phyloP scores from a whole-genome alignment of 2,797 vertebrate genomes.

The Antrozous pallidus region DNA sequence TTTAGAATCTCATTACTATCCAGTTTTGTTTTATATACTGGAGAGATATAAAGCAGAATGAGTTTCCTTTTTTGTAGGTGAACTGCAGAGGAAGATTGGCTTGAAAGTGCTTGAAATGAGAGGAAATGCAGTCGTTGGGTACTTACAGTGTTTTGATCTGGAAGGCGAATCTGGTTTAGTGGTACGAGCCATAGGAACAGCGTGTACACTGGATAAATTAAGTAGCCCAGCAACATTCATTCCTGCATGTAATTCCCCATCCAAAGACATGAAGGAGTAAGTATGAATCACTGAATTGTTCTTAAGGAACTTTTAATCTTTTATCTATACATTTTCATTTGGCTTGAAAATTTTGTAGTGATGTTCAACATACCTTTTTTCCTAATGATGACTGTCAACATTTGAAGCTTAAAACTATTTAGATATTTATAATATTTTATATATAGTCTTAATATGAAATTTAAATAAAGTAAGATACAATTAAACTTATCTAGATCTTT shows the following conservation, averaged over 20 bases:
- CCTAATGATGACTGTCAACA: neutral
- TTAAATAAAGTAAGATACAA: slow-evolving; percentile 17
- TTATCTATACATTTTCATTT: slow-evolving; percentile 64
- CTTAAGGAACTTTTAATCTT: slow-evolving; percentile 61
- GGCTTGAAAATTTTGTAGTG: slow-evolving; percentile 71
- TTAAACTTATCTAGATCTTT: slow-evolving; percentile 8
- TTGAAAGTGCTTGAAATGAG: slow-evolving; percentile 99
- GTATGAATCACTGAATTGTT: slow-evolving; percentile 83
- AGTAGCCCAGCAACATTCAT: slow-evolving; percentile 86
- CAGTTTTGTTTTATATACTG: neutral
- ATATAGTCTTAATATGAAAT: slow-evolving; percentile 28
- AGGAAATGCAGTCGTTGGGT: slow-evolving; percentile 97
- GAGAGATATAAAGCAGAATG: neutral
- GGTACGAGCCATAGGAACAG: slow-evolving; percentile 98
- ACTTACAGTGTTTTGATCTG: slow-evolving; percentile 98
- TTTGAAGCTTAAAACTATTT: slow-evolving; percentile 19
- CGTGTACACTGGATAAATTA: slow-evolving; percentile 97
- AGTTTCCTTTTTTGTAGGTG: slow-evolving; percentile 85
- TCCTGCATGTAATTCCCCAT: slow-evolving; percentile 94
- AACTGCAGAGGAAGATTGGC: slow-evolving; percentile 98
- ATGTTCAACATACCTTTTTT: slow-evolving; percentile 54
- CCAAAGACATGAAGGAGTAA: slow-evolving; percentile 99
- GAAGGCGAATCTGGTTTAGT: slow-evolving; percentile 98
- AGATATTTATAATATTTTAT: neutral
- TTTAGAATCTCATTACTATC: neutral